Conservation (phyloP, 1,140 invertebrate species). For the Solenopsis fugax region DNA sequence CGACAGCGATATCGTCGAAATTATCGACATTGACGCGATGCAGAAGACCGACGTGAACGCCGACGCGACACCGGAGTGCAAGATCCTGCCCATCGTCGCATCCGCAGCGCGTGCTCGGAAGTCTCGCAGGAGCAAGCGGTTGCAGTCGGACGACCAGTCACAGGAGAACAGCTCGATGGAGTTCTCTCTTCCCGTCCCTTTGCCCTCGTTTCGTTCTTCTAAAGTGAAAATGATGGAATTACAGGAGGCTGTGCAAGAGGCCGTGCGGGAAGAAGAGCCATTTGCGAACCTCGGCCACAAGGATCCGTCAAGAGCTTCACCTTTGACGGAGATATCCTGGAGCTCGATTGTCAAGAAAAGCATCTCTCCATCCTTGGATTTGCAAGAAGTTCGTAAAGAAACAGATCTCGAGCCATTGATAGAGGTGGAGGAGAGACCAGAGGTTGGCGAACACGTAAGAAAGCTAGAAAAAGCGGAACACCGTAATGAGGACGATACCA, state of each 20-base stretch:
- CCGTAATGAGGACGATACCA: not conserved
- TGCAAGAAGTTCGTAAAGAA: conserved; percentile 53
- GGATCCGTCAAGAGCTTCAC: not conserved
- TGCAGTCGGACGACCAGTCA: conserved; percentile 14
- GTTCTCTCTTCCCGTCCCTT: not conserved
- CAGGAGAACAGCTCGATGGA: conserved; percentile 52
- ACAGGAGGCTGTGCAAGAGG: conserved; percentile 66
- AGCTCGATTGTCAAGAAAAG: conserved; percentile 76
- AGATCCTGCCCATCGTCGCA: conserved; percentile 69
- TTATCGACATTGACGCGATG: conserved; percentile 83
- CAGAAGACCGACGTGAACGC: conserved; percentile 76
- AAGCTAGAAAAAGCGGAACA: not conserved
- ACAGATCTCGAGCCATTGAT: not conserved
- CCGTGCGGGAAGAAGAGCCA: conserved; percentile 50
- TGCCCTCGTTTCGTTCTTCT: not conserved
- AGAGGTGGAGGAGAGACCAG: conserved; percentile 57
- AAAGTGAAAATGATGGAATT: conserved; percentile 45
- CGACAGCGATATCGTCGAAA: conserved; percentile 74
- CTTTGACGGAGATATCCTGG: conserved; percentile 70
- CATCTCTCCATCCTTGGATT: conserved; percentile 50
- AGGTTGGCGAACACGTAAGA: conserved; percentile 41
- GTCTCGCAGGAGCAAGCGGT: conserved; percentile 69
- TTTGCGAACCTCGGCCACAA: not conserved
- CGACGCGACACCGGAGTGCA: conserved; percentile 73
- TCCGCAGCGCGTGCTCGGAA: conserved; percentile 65